Percentiles rank a stretch among this genome's conserved stretches.
These are phyloP conservation scores for Stenotaenia linearis DNA, from an alignment of 2,888 invertebrate genomes.

Conservation along the genomic window DNA sequence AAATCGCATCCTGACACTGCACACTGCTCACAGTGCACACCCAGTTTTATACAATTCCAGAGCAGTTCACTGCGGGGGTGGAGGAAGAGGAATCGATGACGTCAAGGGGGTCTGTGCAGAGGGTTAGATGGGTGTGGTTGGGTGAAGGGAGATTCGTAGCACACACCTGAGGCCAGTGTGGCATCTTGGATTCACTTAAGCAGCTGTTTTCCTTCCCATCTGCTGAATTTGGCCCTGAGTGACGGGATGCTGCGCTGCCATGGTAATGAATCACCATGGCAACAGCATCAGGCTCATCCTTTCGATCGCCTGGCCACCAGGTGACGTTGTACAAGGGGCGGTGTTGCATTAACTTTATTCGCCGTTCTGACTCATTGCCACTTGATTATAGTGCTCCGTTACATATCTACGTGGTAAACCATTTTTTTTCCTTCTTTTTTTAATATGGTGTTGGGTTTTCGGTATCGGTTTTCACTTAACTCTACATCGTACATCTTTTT, in stretches of 20 bases:
- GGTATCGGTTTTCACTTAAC: background rate
- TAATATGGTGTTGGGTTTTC: background rate
- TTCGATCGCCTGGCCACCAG: background rate
- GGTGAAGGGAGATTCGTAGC: background rate
- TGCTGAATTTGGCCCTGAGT: background rate
- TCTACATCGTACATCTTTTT: background rate
- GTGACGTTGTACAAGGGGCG: background rate
- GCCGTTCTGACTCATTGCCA: background rate
- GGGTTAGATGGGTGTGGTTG: background rate
- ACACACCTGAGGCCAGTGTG: background rate
- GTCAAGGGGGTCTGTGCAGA: background rate
- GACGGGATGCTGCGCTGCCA: background rate
- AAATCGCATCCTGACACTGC: background rate
- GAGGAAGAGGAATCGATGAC: background rate
- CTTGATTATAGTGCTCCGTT: background rate
- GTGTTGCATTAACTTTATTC: background rate
- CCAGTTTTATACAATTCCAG: background rate
- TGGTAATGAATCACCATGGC: background rate
- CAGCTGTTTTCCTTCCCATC: background rate
- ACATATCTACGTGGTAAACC: background rate
- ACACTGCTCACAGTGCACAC: background rate
- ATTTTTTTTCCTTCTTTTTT: background rate
- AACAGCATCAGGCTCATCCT: background rate
- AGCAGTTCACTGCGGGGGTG: background rate
- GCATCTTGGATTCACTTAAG: background rate